Evolutionary conservation across 2,797 vertebrate genomes (phyloP).

Genomic region (Potorous gilbertii): DNA sequence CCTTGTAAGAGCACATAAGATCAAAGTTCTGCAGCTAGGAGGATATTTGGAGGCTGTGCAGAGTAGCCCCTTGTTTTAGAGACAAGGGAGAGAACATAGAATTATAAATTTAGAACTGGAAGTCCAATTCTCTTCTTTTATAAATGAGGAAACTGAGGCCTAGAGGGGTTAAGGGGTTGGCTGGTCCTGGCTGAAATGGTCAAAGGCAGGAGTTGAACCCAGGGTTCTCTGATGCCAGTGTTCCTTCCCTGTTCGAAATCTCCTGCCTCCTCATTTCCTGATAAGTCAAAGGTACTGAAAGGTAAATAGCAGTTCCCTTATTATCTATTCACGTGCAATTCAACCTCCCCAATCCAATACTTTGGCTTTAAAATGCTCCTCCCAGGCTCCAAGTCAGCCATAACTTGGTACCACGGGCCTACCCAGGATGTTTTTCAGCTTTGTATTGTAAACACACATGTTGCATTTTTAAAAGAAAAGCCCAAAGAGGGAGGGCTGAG

Average conservation of each 20-base stretch:
- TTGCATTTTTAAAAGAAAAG: constrained; percentile 62
- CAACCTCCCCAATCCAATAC: constrained; percentile 22
- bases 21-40: not conserved
- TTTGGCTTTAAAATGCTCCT: not conserved
- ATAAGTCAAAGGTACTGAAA: constrained; percentile 10
- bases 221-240: not conserved
- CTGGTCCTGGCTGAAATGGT: not conserved
- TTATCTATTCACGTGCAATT: constrained; percentile 20
- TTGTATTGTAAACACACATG: not conserved
- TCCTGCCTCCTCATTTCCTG: not conserved
- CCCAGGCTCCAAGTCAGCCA: not conserved
- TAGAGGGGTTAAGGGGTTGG: not conserved
- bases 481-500: constrained; percentile 39
- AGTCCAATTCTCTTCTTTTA: not conserved
- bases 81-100: not conserved
- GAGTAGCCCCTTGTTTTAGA: not conserved
- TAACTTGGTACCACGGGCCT: not conserved
- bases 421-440: constrained; percentile 60
- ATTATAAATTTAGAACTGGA: not conserved
- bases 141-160: not conserved
- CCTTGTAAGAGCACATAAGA: not conserved
- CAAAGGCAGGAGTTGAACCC: not conserved
- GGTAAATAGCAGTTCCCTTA: not conserved
- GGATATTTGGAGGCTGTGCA: not conserved
- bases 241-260: constrained; percentile 35